Base-by-base conservation (phyloP, 2,797 vertebrate species). In the Percopsis omiscomaycus region DNA sequence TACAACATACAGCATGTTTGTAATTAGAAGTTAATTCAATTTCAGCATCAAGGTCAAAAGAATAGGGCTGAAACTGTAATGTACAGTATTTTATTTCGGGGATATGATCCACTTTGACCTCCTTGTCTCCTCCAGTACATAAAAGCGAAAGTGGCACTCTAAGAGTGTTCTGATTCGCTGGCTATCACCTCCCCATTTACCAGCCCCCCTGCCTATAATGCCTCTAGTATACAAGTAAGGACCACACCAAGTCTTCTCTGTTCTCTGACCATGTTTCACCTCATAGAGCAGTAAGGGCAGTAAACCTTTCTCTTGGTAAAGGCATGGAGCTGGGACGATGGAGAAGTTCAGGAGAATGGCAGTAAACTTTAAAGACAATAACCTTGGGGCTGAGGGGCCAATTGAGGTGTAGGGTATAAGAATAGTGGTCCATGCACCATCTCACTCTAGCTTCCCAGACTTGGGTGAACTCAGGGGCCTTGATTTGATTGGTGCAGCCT, bases 111-210 rank as follows among this genome's bases (percentile, higher is more conserved):
- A 12, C 16, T 56, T 56, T 44, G 10, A 60, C 29, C 37, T 6
- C 56, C 5, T 46, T 6, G 14, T 29, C 30, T 54, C 42, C 28
- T 59, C 27, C 71, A 94, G 93, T 95, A 94, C 80, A 90, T 78
- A 86, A 92, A 93, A 84, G 92, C 94, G 70, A 95, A 94, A 87
- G 93, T 94, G 86, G 92, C 93, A 0, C 92, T 94, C 47, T 89
- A 91, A 2, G 93, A 93, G 64, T 93, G 92, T 15, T 91, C 93
- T 8, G 92, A 93, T 70, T 86, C 94, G 22, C 89, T 94, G 60
- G 85, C 93, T 29, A 91, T 94, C 3, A 92, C 94, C 5, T 93
- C 22, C 22, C 22, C 22, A 22, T 22, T 22, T 22, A 22, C 22
- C 95, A 0, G 88, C 84, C 27, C 86, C 92, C 0, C 49, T 92